A percentile compares a stretch with the other conserved stretches of the same genome.
Evolutionary conservation across 2,113 vertebrate genomes (phyloP).

Genomic region (Drymodes brunneopygia): DNA sequence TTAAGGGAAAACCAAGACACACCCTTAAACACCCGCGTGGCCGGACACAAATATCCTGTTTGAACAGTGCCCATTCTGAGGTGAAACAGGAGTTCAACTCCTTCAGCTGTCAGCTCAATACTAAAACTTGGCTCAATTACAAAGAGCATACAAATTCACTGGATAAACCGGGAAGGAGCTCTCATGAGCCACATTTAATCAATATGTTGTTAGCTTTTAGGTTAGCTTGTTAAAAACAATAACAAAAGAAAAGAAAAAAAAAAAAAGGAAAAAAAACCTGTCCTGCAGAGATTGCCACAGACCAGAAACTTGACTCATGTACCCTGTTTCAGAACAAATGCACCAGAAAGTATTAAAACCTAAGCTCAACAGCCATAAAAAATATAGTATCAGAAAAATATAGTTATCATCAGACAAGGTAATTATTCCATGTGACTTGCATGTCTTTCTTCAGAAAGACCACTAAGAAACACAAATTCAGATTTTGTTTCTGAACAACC

Average conservation of each 20-base stretch:
- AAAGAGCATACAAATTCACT: background rate
- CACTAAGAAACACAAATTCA: background rate
- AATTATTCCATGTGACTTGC: background rate
- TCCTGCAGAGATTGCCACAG: background rate
- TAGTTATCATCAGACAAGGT: background rate
- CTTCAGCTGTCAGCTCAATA: background rate
- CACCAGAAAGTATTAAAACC: background rate
- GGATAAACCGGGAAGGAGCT: background rate
- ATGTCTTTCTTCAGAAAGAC: background rate
- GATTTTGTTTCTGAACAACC: background rate
- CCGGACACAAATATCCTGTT: background rate
- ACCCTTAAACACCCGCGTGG: accelerated
- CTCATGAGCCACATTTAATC: background rate
- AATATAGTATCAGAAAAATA: background rate
- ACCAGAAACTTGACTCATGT: background rate
- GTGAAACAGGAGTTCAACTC: background rate
- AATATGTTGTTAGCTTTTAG: background rate
- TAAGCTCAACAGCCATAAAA: background rate
- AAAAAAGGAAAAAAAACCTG: accelerated
- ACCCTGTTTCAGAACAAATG: background rate
- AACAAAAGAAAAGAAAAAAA: too few species aligned
- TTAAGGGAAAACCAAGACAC: background rate
- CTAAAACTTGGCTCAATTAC: background rate
- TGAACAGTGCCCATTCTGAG: background rate
- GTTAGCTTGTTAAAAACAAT: background rate